Conservation (phyloP, 1,140 invertebrate genomes). For the Eumaeus atala region DNA sequence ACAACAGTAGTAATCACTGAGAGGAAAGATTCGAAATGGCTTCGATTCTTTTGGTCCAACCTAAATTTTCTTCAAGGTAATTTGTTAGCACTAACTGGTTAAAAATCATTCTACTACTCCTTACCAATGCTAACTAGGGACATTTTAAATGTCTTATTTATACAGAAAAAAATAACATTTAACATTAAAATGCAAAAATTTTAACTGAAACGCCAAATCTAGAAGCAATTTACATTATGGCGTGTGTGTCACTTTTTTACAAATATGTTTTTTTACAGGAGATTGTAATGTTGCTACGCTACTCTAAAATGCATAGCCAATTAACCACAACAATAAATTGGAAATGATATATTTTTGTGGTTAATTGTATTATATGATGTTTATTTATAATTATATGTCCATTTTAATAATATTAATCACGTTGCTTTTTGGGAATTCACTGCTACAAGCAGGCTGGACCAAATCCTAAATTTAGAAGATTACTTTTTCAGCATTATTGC, state of each 20-base stretch:
- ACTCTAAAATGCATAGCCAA: too few species aligned
- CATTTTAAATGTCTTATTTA: constrained; percentile 66
- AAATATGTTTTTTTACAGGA: constrained; percentile 47
- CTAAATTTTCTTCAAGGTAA: constrained; percentile 47
- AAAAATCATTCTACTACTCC: constrained; percentile 33
- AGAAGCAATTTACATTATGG: constrained; percentile 73
- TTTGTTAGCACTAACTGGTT: constrained; percentile 27
- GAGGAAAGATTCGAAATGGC: constrained; percentile 57
- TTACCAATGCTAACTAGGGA: constrained; percentile 66
- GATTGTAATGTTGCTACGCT: constrained; percentile 27
- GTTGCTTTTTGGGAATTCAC: too few species aligned
- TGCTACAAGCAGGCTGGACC: too few species aligned
- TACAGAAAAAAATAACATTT: constrained; percentile 48
- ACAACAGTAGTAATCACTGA: constrained; percentile 35
- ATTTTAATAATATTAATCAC: too few species aligned
- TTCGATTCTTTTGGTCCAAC: constrained; percentile 64
- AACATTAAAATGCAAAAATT: constrained; percentile 63
- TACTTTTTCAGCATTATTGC: too few species aligned
- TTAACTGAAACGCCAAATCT: constrained; percentile 71
- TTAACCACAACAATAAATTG: too few species aligned
- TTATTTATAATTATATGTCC: too few species aligned
- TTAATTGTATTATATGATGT: too few species aligned
- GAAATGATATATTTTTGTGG: too few species aligned
- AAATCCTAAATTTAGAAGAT: too few species aligned
- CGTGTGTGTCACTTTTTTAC: constrained; percentile 71